Conservation (phyloP, 2,888 invertebrate genomes). For the Nomada hirtipes region DNA sequence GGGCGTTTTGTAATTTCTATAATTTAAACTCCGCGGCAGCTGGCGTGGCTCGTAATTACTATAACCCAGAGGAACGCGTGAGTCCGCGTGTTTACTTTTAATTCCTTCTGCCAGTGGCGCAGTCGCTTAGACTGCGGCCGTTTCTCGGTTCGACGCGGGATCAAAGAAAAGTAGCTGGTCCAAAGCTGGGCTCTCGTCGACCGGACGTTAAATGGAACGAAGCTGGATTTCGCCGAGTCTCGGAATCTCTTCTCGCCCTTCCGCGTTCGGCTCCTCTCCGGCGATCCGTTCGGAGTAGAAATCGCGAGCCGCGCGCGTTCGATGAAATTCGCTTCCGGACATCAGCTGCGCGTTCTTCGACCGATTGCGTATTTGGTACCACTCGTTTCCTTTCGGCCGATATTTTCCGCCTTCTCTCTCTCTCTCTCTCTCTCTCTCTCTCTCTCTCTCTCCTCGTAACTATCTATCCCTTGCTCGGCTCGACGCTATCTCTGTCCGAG, state of each 20-base stretch:
- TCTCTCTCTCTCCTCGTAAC: background rate
- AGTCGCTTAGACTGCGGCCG: conserved; percentile 60
- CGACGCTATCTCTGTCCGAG: conserved; percentile 1
- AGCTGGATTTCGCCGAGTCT: too few species aligned
- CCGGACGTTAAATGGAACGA: too few species aligned
- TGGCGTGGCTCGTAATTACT: conserved; percentile 84
- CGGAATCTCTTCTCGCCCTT: too few species aligned
- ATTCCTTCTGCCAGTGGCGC: conserved; percentile 71
- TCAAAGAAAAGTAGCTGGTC: conserved; percentile 64
- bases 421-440: background rate
- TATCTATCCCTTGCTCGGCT: background rate
- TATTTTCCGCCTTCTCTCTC: conserved; percentile 17
- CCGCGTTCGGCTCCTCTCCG: too few species aligned
- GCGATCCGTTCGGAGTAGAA: too few species aligned
- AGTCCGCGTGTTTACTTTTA: conserved; percentile 81
- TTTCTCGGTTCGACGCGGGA: conserved; percentile 73
- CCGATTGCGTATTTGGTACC: background rate
- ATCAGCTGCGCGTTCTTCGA: conserved; percentile 3
- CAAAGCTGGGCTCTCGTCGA: too few species aligned
- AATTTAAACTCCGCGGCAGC: conserved; percentile 84
- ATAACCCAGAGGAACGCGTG: conserved; percentile 83
- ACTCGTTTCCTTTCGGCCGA: conserved; percentile 22
- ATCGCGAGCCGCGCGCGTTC: too few species aligned
- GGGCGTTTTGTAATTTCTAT: conserved; percentile 84
- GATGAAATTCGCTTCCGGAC: too few species aligned